Evolutionary conservation across 2,113 vertebrate genomes (phyloP).

Genomic region (Onychostoma macrolepis): DNA sequence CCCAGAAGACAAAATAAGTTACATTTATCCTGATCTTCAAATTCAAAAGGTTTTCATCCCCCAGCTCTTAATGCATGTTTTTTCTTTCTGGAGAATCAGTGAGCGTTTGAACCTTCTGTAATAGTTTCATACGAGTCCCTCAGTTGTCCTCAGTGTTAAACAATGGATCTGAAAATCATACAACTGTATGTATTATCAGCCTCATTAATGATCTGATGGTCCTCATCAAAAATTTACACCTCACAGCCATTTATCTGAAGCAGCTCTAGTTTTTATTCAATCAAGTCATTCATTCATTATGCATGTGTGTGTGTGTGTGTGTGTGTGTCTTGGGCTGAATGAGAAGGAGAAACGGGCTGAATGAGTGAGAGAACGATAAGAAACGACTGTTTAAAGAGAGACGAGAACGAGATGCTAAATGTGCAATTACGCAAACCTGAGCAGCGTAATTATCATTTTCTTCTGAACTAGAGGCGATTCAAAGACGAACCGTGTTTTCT

Average conservation of each 20-base stretch:
- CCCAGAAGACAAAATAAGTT: no score
- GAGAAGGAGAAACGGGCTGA: neutral
- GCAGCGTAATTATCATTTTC: neutral
- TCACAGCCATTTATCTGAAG: constrained; percentile 70
- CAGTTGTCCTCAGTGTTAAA: no score
- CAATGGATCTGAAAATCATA: no score
- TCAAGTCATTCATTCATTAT: constrained; percentile 76
- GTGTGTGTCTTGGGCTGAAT: constrained; percentile 30
- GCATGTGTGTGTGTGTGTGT: constrained; percentile 58
- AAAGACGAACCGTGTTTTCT: neutral
- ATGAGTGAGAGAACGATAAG: neutral
- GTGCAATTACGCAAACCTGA: neutral
- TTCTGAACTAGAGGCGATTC: neutral
- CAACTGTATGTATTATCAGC: neutral
- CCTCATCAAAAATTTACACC: constrained; percentile 75
- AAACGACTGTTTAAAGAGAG: neutral
- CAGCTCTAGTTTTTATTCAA: constrained; percentile 72
- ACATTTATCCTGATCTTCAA: no score
- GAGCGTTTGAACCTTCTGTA: no score
- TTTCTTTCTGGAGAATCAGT: no score
- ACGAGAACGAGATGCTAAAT: neutral
- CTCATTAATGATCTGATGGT: constrained; percentile 66
- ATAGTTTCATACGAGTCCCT: no score
- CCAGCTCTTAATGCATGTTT: no score
- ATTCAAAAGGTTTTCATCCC: no score